Evolutionary conservation across 37 sponge, comb jelly and placozoan genomes (phyloP).

Genomic region (Tethya wilhelma): DNA sequence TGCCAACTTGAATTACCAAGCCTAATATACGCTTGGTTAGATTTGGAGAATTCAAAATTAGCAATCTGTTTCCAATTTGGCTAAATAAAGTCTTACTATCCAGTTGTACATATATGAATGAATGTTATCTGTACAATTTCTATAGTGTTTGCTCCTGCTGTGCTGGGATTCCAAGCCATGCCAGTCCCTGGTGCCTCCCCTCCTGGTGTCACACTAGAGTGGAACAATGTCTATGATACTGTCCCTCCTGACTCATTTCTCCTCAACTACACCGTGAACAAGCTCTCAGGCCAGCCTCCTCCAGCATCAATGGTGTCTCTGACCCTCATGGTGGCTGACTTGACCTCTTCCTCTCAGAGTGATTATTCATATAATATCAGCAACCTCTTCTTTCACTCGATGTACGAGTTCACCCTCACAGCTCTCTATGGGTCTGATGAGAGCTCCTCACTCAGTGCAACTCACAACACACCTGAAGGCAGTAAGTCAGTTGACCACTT

Average conservation of each 20-base stretch:
- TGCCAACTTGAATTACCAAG: too few species aligned
- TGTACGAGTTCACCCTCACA: background rate
- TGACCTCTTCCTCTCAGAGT: background rate
- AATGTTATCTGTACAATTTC: background rate
- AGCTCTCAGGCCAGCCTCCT: slow-evolving; percentile 6
- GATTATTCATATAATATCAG: background rate
- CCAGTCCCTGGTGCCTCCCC: background rate
- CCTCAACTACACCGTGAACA: slow-evolving; percentile 15
- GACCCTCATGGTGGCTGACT: background rate
- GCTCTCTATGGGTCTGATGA: background rate
- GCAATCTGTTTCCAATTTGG: too few species aligned
- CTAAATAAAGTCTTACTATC: too few species aligned
- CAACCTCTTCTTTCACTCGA: background rate
- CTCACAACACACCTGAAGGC: slow-evolving; percentile 8
- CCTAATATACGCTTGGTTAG: too few species aligned
- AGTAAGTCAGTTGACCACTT: background rate
- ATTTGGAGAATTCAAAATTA: too few species aligned
- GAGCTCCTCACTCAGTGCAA: background rate
- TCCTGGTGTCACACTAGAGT: slow-evolving; percentile 8
- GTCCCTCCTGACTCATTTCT: slow-evolving; percentile 13
- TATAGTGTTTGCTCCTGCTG: slow-evolving; percentile 46
- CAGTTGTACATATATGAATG: background rate
- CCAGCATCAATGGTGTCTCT: background rate
- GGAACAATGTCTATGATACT: slow-evolving; percentile 13
- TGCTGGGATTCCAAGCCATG: background rate